Conservation (phyloP, 2,888 invertebrate genomes). For the Gandaritis pyraliata region DNA sequence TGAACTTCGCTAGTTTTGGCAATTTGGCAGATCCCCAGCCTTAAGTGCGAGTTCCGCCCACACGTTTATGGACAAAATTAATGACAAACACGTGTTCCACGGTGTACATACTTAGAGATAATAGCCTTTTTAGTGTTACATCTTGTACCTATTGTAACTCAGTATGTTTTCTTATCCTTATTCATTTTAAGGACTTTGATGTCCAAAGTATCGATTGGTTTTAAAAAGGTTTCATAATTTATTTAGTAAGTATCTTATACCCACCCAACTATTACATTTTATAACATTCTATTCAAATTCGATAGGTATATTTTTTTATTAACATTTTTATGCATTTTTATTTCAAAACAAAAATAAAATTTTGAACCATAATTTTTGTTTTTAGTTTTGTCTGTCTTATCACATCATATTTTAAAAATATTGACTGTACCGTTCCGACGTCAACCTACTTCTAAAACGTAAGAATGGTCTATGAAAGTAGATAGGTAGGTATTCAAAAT, state of each 20-base stretch:
- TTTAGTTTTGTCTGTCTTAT: too few species aligned
- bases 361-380: too few species aligned
- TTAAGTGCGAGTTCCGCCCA: conserved; percentile 58
- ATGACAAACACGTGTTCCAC: conserved; percentile 60
- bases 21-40: too few species aligned
- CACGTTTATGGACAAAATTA: conserved; percentile 55
- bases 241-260: too few species aligned
- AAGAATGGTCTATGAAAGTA: too few species aligned
- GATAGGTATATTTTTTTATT: neutral
- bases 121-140: conserved; percentile 32
- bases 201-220: neutral
- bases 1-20: too few species aligned
- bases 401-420: too few species aligned
- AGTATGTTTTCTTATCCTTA: conserved; percentile 10
- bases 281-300: too few species aligned
- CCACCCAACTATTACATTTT: too few species aligned
- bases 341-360: neutral
- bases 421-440: too few species aligned
- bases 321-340: neutral
- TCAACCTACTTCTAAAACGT: too few species aligned
- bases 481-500: neutral
- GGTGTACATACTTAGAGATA: conserved; percentile 43
- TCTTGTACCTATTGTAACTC: conserved; percentile 22
- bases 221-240: neutral
- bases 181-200: conserved; percentile 5